Base-by-base conservation (phyloP, 2,797 vertebrate species). In the Podarcis lilfordi region DNA sequence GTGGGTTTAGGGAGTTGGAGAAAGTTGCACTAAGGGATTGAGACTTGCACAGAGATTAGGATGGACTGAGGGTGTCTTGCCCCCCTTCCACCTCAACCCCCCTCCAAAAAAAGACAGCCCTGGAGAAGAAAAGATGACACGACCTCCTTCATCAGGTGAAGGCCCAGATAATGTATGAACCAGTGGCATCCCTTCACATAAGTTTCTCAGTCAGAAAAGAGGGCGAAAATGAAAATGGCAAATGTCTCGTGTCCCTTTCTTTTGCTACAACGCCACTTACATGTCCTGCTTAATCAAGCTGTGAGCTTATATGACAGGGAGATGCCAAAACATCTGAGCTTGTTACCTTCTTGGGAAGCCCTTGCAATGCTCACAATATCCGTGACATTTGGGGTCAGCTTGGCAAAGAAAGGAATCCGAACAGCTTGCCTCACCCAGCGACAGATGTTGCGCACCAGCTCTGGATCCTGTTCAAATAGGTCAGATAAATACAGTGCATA, bases 361-460 rank as follows among this genome's bases (percentile, higher is more conserved):
- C 91, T 96, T 81, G 98, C 98, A n/a, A 99, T 99, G 96, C 97
- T 98, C 88, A 98, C 98, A 86, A 99, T 97, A 94, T 98, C 97
- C 86, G 98, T 98, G 96, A 98, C 97, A 95, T 98, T 98, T 90
- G 99, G 98, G 94, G 98, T 99, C 97, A 99, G 96, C 93, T 99
- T 99, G 97, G 98, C 98, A 96, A 99, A 99, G 96, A 99, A 99
- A 0, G 98, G 98, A 94, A 99, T 96, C 92, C 76, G 96, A 96
- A 97, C 95, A 95, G 99, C 97, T 95, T 97, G 98, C 87, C 98
- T 98, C 89, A 99, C 98, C 98, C 98, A 99, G 88, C 97, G 98
- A 92, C 99, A 99, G 97, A 99, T 99, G 98, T 99, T 99, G 89
- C 98, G 97, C 88, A 99, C 98, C 96, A 99, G 96, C 94, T 98